Base-by-base conservation (phyloP, 2,113 vertebrate genomes). In the Dromas ardeola region DNA sequence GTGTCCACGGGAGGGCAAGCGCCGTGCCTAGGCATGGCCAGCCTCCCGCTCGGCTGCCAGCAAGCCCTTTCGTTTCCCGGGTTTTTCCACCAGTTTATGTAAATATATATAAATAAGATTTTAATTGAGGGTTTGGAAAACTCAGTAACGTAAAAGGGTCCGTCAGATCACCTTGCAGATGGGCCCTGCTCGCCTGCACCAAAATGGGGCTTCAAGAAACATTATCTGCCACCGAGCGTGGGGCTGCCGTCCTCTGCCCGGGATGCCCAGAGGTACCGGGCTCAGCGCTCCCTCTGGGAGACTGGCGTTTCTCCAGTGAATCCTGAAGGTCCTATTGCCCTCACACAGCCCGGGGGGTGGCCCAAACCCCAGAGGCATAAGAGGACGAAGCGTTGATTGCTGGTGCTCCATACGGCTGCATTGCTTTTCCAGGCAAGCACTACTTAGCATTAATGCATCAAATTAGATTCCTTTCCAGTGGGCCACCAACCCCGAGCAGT, bases 1-100 rank as follows among this genome's bases (percentile, higher is more conserved):
- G 6, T 70, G 89, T 87, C 88, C 89, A 88, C 91, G 55, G 95
- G 95, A 95, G 88, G 94, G 96, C 87, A 90, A 89, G 81, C 7
- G 8, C 74, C 19, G 9, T 47, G 71, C 74, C 79, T 3, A 21
- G 62, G 36, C 73, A 40, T 8, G 77, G 72, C 90, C 29, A 0
- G 65, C 7, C 71, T 10, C 67, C 52, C 7, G 45, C 49, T 26
- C 2, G 21, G 43, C 81, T 52, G 30, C 0, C 3, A 36, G 58
- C 55, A 1, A 19, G 40, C 6, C 0, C 61, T 9, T 19, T 4
- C 19, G 2, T 2, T 67, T 23, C 26, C 47, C 13, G 5, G 77
- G 0, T 7, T 40, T 61, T 52, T 4, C 43, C 38, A 22, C 26
- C 40, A 2, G 14, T 15, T 3, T 14, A 11, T 11, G 10, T 5